Evolutionary conservation across 2,113 vertebrate genomes (phyloP).

Genomic region (Phyllostomus discolor): DNA sequence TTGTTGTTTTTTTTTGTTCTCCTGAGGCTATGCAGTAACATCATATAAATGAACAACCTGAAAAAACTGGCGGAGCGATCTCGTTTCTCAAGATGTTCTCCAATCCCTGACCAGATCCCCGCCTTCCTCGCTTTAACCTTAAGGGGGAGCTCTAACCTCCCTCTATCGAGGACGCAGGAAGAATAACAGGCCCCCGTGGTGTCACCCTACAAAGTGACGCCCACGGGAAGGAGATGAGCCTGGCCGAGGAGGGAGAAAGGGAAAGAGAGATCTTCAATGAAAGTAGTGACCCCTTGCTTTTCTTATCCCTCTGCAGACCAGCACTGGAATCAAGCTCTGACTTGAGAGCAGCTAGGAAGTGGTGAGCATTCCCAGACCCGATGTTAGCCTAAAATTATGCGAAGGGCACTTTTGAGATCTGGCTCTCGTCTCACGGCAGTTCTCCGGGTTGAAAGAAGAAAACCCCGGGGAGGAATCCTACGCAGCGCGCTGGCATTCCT

Average conservation of each 20-base stretch:
- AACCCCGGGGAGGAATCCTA: neutral
- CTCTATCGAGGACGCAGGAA: neutral
- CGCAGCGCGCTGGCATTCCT: neutral
- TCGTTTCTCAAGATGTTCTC: conserved; percentile 19
- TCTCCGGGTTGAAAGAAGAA: neutral
- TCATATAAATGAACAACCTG: conserved; percentile 33
- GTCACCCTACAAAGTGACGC: neutral
- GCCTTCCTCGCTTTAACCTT: conserved; percentile 1
- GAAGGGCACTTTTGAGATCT: neutral
- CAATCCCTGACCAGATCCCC: neutral
- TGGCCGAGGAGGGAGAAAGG: neutral
- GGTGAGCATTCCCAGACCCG: neutral
- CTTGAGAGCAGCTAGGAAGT: neutral
- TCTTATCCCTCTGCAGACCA: neutral
- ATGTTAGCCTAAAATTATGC: neutral
- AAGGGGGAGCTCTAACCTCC: neutral
- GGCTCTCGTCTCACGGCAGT: neutral
- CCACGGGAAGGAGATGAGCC: neutral
- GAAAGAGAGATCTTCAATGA: neutral
- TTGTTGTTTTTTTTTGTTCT: conserved; percentile 30
- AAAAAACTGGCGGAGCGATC: conserved; percentile 58
- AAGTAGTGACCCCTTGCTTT: neutral
- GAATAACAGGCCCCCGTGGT: neutral
- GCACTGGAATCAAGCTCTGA: neutral
- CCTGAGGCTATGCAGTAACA: conserved; percentile 48